phyloP scores from a whole-genome alignment of 2,888 invertebrate species.

The Pseudeuparius sepicola region DNA sequence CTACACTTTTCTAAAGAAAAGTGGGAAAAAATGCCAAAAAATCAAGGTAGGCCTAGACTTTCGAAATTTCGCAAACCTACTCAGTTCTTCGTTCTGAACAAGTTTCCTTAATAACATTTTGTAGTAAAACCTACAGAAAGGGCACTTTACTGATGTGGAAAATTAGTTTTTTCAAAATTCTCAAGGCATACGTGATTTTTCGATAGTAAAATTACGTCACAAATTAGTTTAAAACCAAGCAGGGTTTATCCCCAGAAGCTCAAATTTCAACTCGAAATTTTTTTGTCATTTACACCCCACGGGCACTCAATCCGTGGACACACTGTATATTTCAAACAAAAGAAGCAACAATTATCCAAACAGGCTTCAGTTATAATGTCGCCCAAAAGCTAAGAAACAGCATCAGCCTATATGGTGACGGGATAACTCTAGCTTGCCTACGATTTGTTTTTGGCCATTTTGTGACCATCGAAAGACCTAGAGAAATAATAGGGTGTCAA shows the following conservation, averaged over 20 bases:
- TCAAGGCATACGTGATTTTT: constrained; percentile 1
- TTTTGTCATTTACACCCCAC: background rate
- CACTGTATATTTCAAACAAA: constrained; percentile 1
- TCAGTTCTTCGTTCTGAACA: background rate
- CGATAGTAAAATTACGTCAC: constrained; percentile 1
- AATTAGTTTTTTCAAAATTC: background rate
- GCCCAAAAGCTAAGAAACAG: no score
- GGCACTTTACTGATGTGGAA: background rate
- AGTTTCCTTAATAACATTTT: constrained; percentile 4
- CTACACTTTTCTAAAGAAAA: constrained; percentile 1
- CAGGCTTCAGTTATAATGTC: no score
- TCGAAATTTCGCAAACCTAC: constrained; percentile 1
- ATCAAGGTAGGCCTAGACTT: constrained; percentile 1
- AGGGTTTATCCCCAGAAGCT: no score
- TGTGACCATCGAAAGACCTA: no score
- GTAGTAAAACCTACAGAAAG: background rate
- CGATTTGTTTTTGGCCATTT: no score
- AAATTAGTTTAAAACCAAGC: constrained; percentile 2
- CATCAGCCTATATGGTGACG: no score
- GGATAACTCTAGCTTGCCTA: no score
- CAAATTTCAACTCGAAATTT: constrained; percentile 2
- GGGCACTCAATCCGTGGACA: background rate
- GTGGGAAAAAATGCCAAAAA: background rate
- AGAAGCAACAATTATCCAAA: no score
- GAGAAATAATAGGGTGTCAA: no score